Base-by-base conservation (phyloP, 1,140 invertebrate genomes). In the Dinoponera quadriceps region DNA sequence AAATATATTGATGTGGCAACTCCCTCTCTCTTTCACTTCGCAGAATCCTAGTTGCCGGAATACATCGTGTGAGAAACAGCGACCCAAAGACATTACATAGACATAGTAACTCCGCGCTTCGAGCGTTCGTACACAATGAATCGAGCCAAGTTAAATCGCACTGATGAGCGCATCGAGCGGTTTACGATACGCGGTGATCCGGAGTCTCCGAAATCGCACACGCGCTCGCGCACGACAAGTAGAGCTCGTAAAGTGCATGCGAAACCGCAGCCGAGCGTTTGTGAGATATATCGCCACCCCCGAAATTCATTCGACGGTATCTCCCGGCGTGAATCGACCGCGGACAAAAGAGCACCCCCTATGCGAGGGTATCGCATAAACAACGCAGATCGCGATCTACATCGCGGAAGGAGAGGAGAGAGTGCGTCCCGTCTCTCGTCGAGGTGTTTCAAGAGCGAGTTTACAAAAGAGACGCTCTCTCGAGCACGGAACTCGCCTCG, bases 341-440 rank as follows among this genome's bases (percentile, higher is more conserved):
- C 75, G 88, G 85, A 91, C 90, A 92, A 91, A 91, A 87, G 90
- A 91, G 85, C 87, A 85, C 85, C 87, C 83, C 89, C 86, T 90
- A 86, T 84, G 85, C 90, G 73, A 84, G 74, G 77, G 71, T 84
- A 91, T 89, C 88, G 86, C 88, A 92, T 91, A 91, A 92, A 91
- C 91, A 91, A 91, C 69, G 85, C 27, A 83, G 83, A 91, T 92
- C 91, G 91, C 87, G 88, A 92, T 92, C 86, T 88, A 87, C 29
- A 85, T 82, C 54, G 51, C 85, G 85, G 73, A 86, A 86, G 82
- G 89, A 85, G 84, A 74, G 51, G 85, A 80, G 88, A 85, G 84
- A 74, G 57, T 54, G 60, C 18, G 13, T 63, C 54, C 22, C 9
- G 49, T 63, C 54, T 68, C 3, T n/a, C 51, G 44, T 13, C 22